These are phyloP conservation scores for Scolanthus callimorphus DNA, from an alignment of 92 coral and sea anemone genomes.

Conservation along the genomic window DNA sequence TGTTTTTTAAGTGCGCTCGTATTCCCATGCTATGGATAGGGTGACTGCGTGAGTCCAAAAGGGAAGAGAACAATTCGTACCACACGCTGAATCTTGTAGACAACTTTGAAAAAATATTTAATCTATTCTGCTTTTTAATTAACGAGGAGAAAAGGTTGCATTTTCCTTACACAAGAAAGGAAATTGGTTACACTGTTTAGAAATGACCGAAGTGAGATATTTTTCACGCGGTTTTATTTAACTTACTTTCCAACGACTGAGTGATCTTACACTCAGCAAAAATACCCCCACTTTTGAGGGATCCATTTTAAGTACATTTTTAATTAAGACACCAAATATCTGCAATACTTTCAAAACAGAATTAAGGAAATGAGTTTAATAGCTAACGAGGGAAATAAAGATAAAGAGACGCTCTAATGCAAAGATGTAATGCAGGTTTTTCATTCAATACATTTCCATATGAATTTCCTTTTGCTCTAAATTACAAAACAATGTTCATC, in stretches of 20 bases:
- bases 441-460: too few relatives aligned
- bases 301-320: not conserved
- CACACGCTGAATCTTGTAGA: not conserved
- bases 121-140: not conserved
- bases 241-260: too few relatives aligned
- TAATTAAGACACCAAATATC: not conserved
- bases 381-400: not conserved
- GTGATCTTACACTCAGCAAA: too few relatives aligned
- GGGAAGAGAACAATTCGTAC: not conserved
- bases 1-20: not conserved
- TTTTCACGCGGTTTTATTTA: too few relatives aligned
- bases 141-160: not conserved
- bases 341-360: not conserved
- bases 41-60: slow-evolving; percentile 2
- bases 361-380: not conserved
- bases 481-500: too few relatives aligned
- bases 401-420: too few relatives aligned
- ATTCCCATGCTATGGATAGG: not conserved
- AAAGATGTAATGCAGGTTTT: too few relatives aligned
- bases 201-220: too few relatives aligned
- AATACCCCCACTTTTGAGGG: not conserved
- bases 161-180: not conserved
- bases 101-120: not conserved
- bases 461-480: too few relatives aligned
- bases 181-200: too few relatives aligned